Evolutionary conservation across 2,113 vertebrate genomes (phyloP), one percentile per base, ranked within the genome.

Genomic region (Recurvirostra avosetta): DNA sequence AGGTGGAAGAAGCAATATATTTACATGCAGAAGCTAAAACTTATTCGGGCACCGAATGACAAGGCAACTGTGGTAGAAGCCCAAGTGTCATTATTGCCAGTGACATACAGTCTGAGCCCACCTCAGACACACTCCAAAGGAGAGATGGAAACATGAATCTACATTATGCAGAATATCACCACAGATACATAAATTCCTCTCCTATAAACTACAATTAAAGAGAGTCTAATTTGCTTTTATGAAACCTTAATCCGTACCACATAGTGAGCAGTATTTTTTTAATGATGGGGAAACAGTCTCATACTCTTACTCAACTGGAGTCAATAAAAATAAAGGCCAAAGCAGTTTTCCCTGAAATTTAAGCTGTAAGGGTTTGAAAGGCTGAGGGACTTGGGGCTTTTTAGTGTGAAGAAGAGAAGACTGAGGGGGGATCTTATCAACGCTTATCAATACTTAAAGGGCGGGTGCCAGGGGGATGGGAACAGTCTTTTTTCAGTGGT

Each of bases 51-150:
- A 26, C 47, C 17, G 47, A 74, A 82, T 21, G 76, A 29, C 63
- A 26, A 23, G 45, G 43, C 12, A 76, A 65, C 18, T 1, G 26
- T 4, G 38, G 45, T 2, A 26, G 41, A 52, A 86, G 29, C 59
- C 36, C 17, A 66, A n/a, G 6, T 7, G 22, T 62, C 55, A 29
- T 67, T 63, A 12, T 43, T 0, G 0, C 3, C 6, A 3, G 62
- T 45, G 78, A 85, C 12, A 49, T 6, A 15, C 3, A 43, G 41
- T 38, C n/a, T 0, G 0, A 78, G 45, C 78, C 36, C 56, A 30
- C 79, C 49, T 22, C 81, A 30, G 38, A 14, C 59, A 23, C 21
- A 25, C 62, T 70, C 62, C 61, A 36, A 34, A 58, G 63, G 16
- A 29, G 45, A 92, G 12, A 18, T 11, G 58, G 25, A 68, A 50